These are phyloP conservation scores for Ailurus styani DNA, from an alignment of 2,113 vertebrate genomes.

Conservation along the genomic window DNA sequence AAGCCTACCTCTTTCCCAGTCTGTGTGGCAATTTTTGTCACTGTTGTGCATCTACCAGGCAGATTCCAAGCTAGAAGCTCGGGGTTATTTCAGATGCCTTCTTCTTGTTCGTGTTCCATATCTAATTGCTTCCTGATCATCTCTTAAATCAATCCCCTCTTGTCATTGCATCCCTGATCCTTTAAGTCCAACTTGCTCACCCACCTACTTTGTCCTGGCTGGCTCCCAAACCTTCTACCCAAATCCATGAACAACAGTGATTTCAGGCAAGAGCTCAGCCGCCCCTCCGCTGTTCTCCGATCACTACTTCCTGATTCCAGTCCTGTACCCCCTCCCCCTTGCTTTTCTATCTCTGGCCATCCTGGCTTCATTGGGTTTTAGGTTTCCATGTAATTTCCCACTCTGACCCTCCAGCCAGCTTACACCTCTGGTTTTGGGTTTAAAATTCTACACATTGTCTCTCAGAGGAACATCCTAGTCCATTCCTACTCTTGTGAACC, in stretches of 20 bases:
- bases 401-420: neutral
- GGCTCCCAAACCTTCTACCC: neutral
- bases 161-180: neutral
- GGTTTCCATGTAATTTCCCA: neutral
- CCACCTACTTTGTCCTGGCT: neutral
- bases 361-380: neutral
- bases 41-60: neutral
- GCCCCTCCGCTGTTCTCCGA: neutral
- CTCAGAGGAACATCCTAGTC: neutral
- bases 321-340: neutral
- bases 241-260: neutral
- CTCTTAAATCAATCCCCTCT: neutral
- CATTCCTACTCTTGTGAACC: neutral
- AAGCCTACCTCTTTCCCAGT: neutral
- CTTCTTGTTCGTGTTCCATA: neutral
- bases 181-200: neutral
- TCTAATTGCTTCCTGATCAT: neutral
- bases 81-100: neutral
- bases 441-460: neutral
- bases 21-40: neutral
- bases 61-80: neutral
- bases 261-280: neutral
- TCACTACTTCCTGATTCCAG: neutral
- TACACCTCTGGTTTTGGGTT: neutral
- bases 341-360: neutral